Evolutionary conservation across 2,888 invertebrate species (phyloP).

Genomic region (Sinhomidia bicolor): DNA sequence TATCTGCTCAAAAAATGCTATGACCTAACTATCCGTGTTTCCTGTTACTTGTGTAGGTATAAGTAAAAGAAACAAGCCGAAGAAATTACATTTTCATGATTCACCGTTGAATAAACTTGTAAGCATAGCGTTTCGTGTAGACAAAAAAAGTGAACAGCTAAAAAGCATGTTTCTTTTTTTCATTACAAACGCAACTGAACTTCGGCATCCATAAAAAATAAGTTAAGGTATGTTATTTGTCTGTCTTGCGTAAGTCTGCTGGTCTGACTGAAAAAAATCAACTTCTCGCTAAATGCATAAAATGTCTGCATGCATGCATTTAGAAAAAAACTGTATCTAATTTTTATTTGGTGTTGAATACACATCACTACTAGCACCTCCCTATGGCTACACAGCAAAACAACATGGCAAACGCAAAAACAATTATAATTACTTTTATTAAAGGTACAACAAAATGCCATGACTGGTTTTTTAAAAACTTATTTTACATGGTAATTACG

Average conservation of each 20-base stretch:
- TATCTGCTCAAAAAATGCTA: not conserved
- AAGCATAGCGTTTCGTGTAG: not conserved
- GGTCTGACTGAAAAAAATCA: not conserved
- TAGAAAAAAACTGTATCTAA: constrained; percentile 55
- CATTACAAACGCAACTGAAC: not conserved
- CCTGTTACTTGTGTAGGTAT: not conserved
- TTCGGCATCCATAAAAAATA: not conserved
- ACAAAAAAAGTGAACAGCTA: constrained; percentile 2
- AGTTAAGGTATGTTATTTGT: not conserved
- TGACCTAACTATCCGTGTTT: constrained; percentile 44
- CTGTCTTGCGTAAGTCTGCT: not conserved
- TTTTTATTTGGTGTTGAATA: constrained; percentile 72
- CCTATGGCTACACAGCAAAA: not conserved
- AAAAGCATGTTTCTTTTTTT: constrained; percentile 18
- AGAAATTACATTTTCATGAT: not conserved
- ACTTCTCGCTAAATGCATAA: constrained; percentile 7
- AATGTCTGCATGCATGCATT: not conserved
- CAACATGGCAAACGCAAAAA: constrained; percentile 11
- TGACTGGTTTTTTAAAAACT: constrained; percentile 58
- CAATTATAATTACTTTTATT: constrained; percentile 62
- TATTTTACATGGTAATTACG: constrained; percentile 69
- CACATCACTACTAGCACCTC: constrained; percentile 48
- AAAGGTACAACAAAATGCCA: constrained; percentile 50
- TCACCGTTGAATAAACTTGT: constrained; percentile 3
- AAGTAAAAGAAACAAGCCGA: not conserved